Percentiles rank a stretch among this genome's conserved stretches.
Evolutionary conservation across 2,113 vertebrate species (phyloP).

Genomic region (Hyaena hyaena): DNA sequence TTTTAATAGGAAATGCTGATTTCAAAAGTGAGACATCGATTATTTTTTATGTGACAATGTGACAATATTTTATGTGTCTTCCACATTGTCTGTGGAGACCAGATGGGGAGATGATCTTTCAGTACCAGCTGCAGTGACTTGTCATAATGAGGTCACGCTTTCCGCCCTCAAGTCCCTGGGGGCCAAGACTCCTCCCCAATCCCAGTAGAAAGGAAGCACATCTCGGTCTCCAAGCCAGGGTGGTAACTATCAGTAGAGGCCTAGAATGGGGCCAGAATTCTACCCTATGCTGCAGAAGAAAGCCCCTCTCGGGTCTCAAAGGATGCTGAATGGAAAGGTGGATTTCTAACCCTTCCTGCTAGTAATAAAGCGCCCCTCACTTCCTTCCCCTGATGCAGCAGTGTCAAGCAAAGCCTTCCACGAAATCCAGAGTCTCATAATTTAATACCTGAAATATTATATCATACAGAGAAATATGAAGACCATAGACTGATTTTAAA

Average conservation of each 20-base stretch:
- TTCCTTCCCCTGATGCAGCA: neutral
- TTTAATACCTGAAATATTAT: neutral
- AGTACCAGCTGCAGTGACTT: neutral
- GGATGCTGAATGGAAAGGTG: neutral
- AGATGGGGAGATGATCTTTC: accelerated
- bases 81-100: neutral
- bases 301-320: neutral
- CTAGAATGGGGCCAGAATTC: neutral
- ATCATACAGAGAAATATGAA: neutral
- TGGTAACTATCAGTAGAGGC: neutral
- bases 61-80: neutral
- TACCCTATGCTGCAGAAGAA: neutral
- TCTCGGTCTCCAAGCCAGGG: neutral
- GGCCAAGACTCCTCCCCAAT: neutral
- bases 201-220: neutral
- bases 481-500: neutral
- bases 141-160: neutral
- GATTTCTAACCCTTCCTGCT: neutral
- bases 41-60: neutral
- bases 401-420: neutral
- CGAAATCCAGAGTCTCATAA: neutral
- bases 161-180: neutral
- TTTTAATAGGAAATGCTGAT: neutral
- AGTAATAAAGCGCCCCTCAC: neutral
- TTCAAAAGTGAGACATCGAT: neutral